Evolutionary conservation across 1,140 invertebrate species (phyloP).

Genomic region (Macrobrachium nipponense): DNA sequence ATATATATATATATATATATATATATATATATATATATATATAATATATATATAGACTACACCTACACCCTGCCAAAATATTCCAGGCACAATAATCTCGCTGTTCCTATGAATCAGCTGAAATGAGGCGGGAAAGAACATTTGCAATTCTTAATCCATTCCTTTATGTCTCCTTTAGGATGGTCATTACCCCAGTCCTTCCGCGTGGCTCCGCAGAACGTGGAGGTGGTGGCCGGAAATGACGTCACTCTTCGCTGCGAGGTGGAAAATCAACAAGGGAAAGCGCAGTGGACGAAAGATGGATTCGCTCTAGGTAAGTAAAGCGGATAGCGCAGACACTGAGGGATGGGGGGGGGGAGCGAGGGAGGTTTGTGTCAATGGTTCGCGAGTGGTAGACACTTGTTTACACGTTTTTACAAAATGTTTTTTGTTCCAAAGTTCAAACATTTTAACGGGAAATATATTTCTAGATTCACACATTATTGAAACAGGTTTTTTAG

Average conservation of each 20-base stretch:
- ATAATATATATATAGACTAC: too few relatives aligned
- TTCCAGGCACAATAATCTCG: not conserved
- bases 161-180: constrained; percentile 18
- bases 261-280: constrained; percentile 43
- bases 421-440: not conserved
- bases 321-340: not conserved
- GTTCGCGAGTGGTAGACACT: too few relatives aligned
- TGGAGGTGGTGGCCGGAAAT: constrained; percentile 41
- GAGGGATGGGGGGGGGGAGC: too few relatives aligned
- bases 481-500: too few relatives aligned
- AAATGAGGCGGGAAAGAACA: too few relatives aligned
- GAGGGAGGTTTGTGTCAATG: too few relatives aligned
- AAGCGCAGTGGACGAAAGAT: constrained; percentile 50
- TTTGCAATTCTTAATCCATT: not conserved
- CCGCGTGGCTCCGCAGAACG: constrained; percentile 31
- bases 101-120: not conserved
- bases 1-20: too few relatives aligned
- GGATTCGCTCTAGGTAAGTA: constrained; percentile 47
- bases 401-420: too few relatives aligned
- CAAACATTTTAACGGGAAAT: too few relatives aligned
- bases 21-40: too few relatives aligned
- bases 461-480: too few relatives aligned
- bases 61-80: not conserved
- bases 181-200: constrained; percentile 43
- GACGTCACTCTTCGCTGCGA: constrained; percentile 27